These are phyloP conservation scores for Cecidostiba fungosa DNA, from an alignment of 2,888 invertebrate species.

Conservation along the genomic window DNA sequence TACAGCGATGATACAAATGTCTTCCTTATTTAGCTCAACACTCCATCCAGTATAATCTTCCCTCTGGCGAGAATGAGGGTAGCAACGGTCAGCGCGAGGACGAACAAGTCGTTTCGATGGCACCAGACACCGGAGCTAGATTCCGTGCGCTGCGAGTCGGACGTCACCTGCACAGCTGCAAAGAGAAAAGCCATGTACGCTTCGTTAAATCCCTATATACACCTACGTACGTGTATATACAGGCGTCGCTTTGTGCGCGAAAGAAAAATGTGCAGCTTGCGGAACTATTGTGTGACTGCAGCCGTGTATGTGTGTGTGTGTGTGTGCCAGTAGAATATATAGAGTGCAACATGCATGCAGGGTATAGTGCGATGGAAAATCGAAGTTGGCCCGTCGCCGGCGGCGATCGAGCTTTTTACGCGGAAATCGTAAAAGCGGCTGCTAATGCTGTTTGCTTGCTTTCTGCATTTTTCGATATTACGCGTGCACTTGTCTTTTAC, in stretches of 20 bases:
- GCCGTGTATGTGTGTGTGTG: too few relatives aligned
- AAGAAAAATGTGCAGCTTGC: background rate
- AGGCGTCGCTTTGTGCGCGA: background rate
- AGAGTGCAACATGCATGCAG: background rate
- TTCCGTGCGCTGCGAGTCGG: conserved; percentile 63
- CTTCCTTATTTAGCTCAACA: background rate
- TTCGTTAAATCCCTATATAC: background rate
- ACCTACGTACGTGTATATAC: background rate
- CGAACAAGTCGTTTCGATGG: background rate
- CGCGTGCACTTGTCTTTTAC: background rate
- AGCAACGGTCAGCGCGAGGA: conserved; percentile 3
- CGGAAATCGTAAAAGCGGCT: conserved; percentile 7
- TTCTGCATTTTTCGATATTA: background rate
- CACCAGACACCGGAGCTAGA: conserved; percentile 24
- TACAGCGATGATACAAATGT: background rate
- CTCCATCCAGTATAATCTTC: background rate
- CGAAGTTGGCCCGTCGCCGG: background rate
- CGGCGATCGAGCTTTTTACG: conserved; percentile 26
- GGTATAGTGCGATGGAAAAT: conserved; percentile 5
- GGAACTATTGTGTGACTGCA: background rate
- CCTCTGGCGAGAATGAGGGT: conserved; percentile 16
- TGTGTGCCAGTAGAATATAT: background rate
- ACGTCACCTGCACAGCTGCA: conserved; percentile 65
- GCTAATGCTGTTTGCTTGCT: conserved; percentile 13
- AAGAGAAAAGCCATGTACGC: conserved; percentile 21